Evolutionary conservation across 1,140 invertebrate species (phyloP), one percentile per base, ranked within the genome.

Genomic region (Ips nitidus): DNA sequence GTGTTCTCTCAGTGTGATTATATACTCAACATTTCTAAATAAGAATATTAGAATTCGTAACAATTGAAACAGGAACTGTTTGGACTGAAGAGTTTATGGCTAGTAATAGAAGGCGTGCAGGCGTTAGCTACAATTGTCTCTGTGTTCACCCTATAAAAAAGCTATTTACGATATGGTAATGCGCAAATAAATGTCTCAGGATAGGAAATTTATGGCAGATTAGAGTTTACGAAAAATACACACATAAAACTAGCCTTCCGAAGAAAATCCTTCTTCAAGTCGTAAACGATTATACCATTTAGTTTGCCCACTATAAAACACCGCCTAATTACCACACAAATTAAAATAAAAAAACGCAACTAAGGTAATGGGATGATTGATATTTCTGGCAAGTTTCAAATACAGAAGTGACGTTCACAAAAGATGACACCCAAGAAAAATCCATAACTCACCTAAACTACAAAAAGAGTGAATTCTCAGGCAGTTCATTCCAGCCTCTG

Each of bases 81-180:
- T 55, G 52, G 37, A 55, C 5, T 5, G 5, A 55, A 22, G 22
- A 37, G 8, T 55, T 55, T 55, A 55, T 55, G 2, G 52, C n/a
- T 38, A 36, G 4, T 55, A 55, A 55, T 55, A 55, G 37, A 37
- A 7, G 52, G 36, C 52, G 2, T 55, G 8, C 36, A 37, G 52
- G 52, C 52, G 45, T 55, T 22, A 59, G 41, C 57, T 59, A 60
- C 66, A 68, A 59, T 62, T 62, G 67, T 55, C 47, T 62, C 43
- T 62, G 62, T 53, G 41, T n/a, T 40, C 22, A 52, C 22, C 22
- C 41, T 38, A 40, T 37, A 69, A 69, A 69, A 70, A 70, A 64
- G 7, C 68, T 59, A 58, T 70, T 70, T 70, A 70, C 68, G 61
- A 52, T 70, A 70, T 70, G 68, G 68, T 70, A 70, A 70, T 70